Percentiles rank a stretch among this genome's conserved stretches.
These are phyloP conservation scores for Himalopsyche japonica DNA, from an alignment of 2,888 invertebrate species.

Conservation along the genomic window DNA sequence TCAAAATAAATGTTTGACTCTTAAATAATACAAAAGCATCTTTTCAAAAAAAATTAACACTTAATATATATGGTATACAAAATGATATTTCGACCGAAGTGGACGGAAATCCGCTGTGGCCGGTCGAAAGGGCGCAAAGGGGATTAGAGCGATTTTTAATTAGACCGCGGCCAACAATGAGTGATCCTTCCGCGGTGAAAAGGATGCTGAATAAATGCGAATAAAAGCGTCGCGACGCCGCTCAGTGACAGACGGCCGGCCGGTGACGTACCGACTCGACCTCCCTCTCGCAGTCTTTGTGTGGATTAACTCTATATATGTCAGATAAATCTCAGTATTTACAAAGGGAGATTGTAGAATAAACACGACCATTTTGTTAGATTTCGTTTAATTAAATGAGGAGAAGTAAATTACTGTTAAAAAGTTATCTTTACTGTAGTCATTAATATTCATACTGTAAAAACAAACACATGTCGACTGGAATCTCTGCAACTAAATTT, in stretches of 20 bases:
- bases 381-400: background rate
- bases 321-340: background rate
- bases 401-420: no score
- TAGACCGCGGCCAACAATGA: slow-evolving; percentile 26
- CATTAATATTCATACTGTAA: no score
- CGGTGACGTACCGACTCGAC: background rate
- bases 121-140: slow-evolving; percentile 33
- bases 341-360: background rate
- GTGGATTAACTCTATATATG: background rate
- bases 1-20: no score
- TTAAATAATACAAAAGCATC: background rate
- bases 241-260: background rate
- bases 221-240: background rate
- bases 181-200: background rate
- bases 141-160: slow-evolving; percentile 34
- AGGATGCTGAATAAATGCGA: slow-evolving; percentile 8
- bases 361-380: background rate
- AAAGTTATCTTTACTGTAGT: no score
- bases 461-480: no score
- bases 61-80: background rate
- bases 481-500: no score
- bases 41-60: background rate
- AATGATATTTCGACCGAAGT: background rate
- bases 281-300: background rate
- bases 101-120: slow-evolving; percentile 31